Percentiles rank a stretch among this genome's conserved stretches.
Conservation (phyloP, 1,140 invertebrate species). For the Drosophila kanapiae region DNA sequence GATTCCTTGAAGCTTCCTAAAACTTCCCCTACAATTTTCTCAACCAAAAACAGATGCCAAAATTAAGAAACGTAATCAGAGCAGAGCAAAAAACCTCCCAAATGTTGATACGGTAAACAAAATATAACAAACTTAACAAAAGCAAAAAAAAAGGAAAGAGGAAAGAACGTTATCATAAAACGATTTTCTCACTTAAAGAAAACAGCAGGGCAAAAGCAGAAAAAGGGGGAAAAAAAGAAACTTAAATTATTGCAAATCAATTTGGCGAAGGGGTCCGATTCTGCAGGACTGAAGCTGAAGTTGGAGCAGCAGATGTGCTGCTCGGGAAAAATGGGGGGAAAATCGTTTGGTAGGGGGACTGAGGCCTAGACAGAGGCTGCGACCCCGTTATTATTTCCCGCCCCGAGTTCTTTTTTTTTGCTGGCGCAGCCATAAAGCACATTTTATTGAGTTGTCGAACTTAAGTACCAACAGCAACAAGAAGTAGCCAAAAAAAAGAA, state of each 20-base stretch:
- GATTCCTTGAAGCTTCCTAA: neutral
- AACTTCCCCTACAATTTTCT: slow-evolving; percentile 3
- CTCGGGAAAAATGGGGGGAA: neutral
- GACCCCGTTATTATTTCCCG: slow-evolving; percentile 55
- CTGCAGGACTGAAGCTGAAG: slow-evolving; percentile 18
- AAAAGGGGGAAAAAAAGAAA: slow-evolving; percentile 33
- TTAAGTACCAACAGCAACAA: slow-evolving; percentile 74
- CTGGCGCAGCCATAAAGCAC: slow-evolving; percentile 78
- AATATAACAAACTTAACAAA: slow-evolving; percentile 22
- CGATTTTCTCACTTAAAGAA: slow-evolving; percentile 78
- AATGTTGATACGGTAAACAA: slow-evolving; percentile 24
- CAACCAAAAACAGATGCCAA: slow-evolving; percentile 26
- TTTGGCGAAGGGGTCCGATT: slow-evolving; percentile 46
- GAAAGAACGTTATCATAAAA: slow-evolving; percentile 73
- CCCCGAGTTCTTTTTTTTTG: slow-evolving; percentile 30
- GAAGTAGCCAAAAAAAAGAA: slow-evolving; percentile 26
- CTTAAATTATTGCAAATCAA: slow-evolving; percentile 85
- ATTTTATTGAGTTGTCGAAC: slow-evolving; percentile 85
- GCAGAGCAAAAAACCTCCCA: slow-evolving; percentile 9
- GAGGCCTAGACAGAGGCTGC: slow-evolving; percentile 44
- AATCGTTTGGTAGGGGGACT: neutral
- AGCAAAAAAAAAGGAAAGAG: slow-evolving; percentile 19
- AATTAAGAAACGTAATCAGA: slow-evolving; percentile 28
- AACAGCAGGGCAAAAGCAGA: slow-evolving; percentile 15
- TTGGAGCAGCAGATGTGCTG: slow-evolving; percentile 41